Percentiles rank a stretch among this genome's conserved stretches.
These are phyloP conservation scores for Homalodisca vitripennis DNA, from an alignment of 1,140 invertebrate species.

Conservation along the genomic window DNA sequence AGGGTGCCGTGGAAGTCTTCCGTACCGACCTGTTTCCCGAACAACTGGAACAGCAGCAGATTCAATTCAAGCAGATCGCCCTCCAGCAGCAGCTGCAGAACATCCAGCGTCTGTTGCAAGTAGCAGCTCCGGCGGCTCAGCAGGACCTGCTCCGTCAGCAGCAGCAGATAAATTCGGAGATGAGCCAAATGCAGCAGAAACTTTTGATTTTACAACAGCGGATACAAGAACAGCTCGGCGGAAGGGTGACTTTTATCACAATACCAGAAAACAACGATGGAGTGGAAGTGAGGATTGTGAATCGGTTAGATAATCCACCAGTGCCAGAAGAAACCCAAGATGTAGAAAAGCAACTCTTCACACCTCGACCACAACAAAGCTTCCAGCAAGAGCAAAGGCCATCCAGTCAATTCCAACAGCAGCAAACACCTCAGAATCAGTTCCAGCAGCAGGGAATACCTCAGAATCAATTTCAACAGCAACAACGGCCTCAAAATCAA, in stretches of 20 bases:
- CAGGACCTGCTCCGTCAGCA: constrained; percentile 32
- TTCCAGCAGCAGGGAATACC: constrained; percentile 6
- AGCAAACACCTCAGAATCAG: constrained; percentile 2
- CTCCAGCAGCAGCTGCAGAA: constrained; percentile 41
- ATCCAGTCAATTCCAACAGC: neutral
- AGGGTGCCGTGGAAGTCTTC: constrained; percentile 1
- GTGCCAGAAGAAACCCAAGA: neutral
- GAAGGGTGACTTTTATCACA: constrained; percentile 14
- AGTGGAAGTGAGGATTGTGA: constrained; percentile 33
- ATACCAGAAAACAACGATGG: constrained; percentile 36
- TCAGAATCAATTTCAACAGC: neutral
- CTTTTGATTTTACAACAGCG: constrained; percentile 37
- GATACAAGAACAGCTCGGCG: constrained; percentile 42
- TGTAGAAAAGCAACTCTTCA: neutral
- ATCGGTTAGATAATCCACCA: constrained; percentile 1
- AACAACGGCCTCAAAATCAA: constrained; percentile 14
- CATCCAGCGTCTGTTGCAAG: constrained; percentile 38
- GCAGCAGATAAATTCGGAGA: constrained; percentile 28
- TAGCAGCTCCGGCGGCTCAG: constrained; percentile 21
- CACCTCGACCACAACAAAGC: neutral
- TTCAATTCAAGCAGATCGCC: constrained; percentile 38
- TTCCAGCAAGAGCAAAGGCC: constrained; percentile 4
- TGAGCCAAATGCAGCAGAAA: constrained; percentile 37
- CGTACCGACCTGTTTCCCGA: constrained; percentile 42
- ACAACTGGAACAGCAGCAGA: constrained; percentile 43